Conservation (phyloP, 2,888 invertebrate species). For the Cantharis lateralis region DNA sequence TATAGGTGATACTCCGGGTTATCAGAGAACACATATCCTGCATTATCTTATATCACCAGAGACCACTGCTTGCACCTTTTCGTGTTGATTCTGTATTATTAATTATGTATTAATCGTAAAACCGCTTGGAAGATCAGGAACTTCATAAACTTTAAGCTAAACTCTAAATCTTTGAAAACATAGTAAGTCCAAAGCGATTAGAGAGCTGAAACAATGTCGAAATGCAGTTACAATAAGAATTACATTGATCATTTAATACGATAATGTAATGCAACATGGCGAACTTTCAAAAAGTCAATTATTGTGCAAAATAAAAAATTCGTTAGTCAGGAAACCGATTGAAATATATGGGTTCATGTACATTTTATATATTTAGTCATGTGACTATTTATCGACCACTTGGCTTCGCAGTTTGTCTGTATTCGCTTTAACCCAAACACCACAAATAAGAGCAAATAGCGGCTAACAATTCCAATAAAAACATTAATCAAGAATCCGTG, state of each 20-base stretch:
- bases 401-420: not conserved
- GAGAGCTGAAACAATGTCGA: not conserved
- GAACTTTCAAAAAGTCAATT: no score
- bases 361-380: slow-evolving; percentile 2
- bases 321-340: not conserved
- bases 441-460: not conserved
- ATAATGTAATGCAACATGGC: no score
- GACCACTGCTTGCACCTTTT: not conserved
- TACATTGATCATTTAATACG: not conserved
- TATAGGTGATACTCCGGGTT: not conserved
- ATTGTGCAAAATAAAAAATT: not conserved
- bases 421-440: not conserved
- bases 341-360: not conserved
- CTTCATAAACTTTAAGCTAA: not conserved
- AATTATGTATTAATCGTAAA: not conserved
- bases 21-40: not conserved
- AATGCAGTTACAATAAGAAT: not conserved
- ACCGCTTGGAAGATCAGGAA: not conserved
- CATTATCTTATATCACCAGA: not conserved
- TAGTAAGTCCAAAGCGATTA: not conserved
- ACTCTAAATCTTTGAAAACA: not conserved
- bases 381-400: slow-evolving; percentile 6
- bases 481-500: not conserved
- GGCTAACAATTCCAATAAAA: not conserved
- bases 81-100: not conserved